Evolutionary conservation across 2,888 invertebrate species (phyloP), one percentile per base, ranked within the genome.

Genomic region (Drosophila bunnanda): DNA sequence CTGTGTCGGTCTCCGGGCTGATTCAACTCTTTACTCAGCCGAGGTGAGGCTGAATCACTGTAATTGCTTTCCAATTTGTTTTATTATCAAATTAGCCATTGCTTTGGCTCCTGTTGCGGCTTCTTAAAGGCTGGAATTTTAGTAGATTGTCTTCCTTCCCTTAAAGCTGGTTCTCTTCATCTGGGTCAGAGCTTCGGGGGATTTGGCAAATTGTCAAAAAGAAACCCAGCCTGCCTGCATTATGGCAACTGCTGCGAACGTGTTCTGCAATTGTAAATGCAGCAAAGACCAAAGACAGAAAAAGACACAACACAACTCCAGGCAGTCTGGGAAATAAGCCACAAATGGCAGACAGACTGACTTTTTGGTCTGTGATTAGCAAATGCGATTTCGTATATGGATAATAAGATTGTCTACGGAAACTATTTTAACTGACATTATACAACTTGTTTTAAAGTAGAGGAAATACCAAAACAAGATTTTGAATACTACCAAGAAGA

Each of bases 191-290:
- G 41, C 58, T 22, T 52, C 32, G 30, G 32, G 54, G 22, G 22
- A 57, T 59, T 56, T 79, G 82, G 71, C 73, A 79, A 69, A 64
- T 67, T 82, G 82, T 85, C 77, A 82, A 88, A 82, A 57, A 44
- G 58, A 28, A 44, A 72, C 64, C 34, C 34, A 22, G 50, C 34
- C 50, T 56, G 56, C 48, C 70, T 54, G 57, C 75, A 57, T 74
- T 65, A 62, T 57, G 74, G 53, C 65, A 43, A n/a, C 60, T 54
- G 71, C 60, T 54, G 71, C 58, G 62, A 79, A 79, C 77, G 80
- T 85, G 80, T 48, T 61, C 70, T 54, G 81, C 54, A 80, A 77
- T 38, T 60, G 30, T 43, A 82, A 70, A 66, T 59, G 48, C 15
- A 67, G 52, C 57, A 66, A n/a, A 54, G 30, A 43, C 30, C 44